These are phyloP conservation scores for Sisyra nigra DNA, from an alignment of 2,888 invertebrate species.

Conservation along the genomic window DNA sequence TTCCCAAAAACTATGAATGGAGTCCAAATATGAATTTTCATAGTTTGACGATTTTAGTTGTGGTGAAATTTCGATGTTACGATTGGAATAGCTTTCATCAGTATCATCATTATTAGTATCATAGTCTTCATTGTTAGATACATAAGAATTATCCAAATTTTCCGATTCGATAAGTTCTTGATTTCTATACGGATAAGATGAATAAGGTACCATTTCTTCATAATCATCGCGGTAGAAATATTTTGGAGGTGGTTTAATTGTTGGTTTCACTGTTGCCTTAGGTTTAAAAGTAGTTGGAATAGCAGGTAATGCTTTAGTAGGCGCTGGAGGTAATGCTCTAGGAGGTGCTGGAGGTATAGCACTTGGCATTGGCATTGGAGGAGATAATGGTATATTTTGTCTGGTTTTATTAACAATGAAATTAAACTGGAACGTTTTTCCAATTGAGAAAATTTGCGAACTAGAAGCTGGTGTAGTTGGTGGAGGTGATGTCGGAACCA, in stretches of 20 bases:
- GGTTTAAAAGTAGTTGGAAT: constrained; percentile 8
- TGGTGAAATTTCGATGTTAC: constrained; percentile 11
- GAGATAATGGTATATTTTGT: not conserved
- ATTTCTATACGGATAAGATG: too few relatives aligned
- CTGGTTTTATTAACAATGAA: not conserved
- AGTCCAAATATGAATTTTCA: constrained; percentile 16
- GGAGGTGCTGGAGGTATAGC: constrained; percentile 12
- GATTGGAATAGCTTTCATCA: constrained; percentile 12
- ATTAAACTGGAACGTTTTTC: not conserved
- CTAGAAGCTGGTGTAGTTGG: constrained; percentile 3
- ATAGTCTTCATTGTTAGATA: constrained; percentile 12
- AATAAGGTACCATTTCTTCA: not conserved
- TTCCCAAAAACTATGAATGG: constrained; percentile 17
- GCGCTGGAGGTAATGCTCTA: not conserved
- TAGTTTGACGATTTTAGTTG: constrained; percentile 12
- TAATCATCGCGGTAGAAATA: constrained; percentile 4
- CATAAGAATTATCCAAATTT: constrained; percentile 12
- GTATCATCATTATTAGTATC: constrained; percentile 12
- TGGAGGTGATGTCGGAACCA: not conserved
- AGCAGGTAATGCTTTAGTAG: constrained; percentile 9
- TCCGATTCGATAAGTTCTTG: too few relatives aligned
- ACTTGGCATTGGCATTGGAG: not conserved
- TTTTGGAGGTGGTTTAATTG: constrained; percentile 15
- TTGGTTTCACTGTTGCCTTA: constrained; percentile 12
- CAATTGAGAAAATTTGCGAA: not conserved